phyloP scores from a whole-genome alignment of 2,888 invertebrate species.

The Ganaspis brasiliensis region DNA sequence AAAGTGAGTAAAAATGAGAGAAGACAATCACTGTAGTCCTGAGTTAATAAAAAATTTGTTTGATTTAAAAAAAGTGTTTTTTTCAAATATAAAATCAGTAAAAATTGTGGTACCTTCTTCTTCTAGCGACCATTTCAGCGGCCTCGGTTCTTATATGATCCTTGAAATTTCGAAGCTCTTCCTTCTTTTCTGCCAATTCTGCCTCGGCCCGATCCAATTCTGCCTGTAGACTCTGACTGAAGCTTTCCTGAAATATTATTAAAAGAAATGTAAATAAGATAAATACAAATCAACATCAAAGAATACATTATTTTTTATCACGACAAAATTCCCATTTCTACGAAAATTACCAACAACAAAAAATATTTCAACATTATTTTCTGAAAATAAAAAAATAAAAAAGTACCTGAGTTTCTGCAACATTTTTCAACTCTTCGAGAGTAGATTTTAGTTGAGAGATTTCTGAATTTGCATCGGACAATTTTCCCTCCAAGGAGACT shows the following conservation, averaged over 20 bases:
- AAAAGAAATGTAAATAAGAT: no score
- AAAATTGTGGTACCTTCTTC: conserved; percentile 68
- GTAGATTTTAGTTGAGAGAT: conserved; percentile 66
- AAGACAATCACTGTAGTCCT: no score
- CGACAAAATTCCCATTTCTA: no score
- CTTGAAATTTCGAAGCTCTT: conserved; percentile 73
- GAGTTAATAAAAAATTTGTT: no score
- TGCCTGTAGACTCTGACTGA: conserved; percentile 76
- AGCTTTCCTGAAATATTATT: conserved; percentile 77
- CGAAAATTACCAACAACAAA: no score
- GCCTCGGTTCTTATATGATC: conserved; percentile 76
- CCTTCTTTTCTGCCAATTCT: conserved; percentile 75
- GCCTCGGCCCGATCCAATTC: conserved; percentile 77
- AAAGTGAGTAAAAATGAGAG: no score
- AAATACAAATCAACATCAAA: no score
- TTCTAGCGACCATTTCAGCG: conserved; percentile 76
- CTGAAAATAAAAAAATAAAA: conserved; percentile 12
- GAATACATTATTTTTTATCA: no score
- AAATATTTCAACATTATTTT: no score
- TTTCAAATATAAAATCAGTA: no score
- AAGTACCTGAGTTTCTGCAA: conserved; percentile 75
- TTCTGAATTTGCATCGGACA: conserved; percentile 71
- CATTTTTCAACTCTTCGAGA: conserved; percentile 72
- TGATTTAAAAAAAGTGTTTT: no score
- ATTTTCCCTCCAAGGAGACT: conserved; percentile 65